Percentiles rank a stretch among this genome's conserved stretches.
Conservation (phyloP, 1,140 invertebrate species). For the Hylaeus anthracinus region DNA sequence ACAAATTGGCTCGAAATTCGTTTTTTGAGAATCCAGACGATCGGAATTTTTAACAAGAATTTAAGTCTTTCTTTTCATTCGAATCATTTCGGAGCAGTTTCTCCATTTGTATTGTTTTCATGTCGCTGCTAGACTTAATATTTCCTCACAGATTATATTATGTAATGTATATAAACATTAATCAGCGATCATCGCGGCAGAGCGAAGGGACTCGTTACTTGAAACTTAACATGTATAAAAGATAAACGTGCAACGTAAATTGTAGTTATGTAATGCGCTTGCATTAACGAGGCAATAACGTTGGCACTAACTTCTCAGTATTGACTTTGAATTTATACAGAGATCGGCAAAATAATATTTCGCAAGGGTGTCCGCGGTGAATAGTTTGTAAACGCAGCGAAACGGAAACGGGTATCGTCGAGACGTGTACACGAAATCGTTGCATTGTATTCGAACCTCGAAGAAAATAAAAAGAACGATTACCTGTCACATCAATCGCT, state of each 20-base stretch:
- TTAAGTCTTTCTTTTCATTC: background rate
- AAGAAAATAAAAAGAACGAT: background rate
- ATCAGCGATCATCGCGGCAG: background rate
- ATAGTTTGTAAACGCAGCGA: background rate
- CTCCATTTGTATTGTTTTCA: too few species aligned
- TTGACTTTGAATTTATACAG: background rate
- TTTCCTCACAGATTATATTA: background rate
- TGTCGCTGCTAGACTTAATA: background rate
- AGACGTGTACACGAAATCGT: too few species aligned
- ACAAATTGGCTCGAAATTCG: background rate
- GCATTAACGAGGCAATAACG: background rate
- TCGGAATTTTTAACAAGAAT: background rate
- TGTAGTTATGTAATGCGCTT: background rate
- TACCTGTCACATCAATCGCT: background rate
- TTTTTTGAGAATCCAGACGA: background rate
- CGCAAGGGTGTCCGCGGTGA: background rate
- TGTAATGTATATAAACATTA: background rate
- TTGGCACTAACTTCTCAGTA: background rate
- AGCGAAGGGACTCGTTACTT: background rate
- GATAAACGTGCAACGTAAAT: background rate
- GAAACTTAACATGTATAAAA: background rate
- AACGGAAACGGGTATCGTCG: background rate
- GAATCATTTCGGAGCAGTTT: too few species aligned
- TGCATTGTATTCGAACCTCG: background rate
- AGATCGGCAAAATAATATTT: background rate